Conservation (phyloP, 2,888 invertebrate genomes). For the Calameuta filiformis region DNA sequence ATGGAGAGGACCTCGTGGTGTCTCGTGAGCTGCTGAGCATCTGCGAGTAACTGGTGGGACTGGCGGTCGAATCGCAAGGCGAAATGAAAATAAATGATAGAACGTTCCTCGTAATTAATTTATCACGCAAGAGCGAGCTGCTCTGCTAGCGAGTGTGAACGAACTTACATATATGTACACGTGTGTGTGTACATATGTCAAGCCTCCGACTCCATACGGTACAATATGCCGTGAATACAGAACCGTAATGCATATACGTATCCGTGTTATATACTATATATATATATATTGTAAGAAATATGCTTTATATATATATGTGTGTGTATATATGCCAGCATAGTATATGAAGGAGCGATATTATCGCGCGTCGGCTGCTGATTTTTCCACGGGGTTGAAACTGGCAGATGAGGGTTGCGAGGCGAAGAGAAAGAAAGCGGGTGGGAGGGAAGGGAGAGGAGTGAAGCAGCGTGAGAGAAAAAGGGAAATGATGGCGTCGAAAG, state of each 20-base stretch:
- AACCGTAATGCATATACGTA: background rate
- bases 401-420: background rate
- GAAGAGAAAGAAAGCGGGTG: background rate
- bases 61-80: constrained; percentile 45
- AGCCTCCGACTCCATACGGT: background rate
- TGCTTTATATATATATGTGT: no score
- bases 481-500: background rate
- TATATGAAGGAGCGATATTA: constrained; percentile 7
- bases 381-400: background rate
- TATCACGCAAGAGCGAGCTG: constrained; percentile 42
- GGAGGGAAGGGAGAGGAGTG: background rate
- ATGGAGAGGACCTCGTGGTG: background rate
- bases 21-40: background rate
- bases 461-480: background rate
- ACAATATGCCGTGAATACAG: background rate
- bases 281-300: background rate
- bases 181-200: background rate
- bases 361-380: constrained; percentile 13
- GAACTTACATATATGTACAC: background rate
- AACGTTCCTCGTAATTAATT: constrained; percentile 58
- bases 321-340: background rate
- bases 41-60: constrained; percentile 28
- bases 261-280: background rate
- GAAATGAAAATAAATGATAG: constrained; percentile 64
- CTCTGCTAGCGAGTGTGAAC: background rate